Conservation (phyloP, 1,140 invertebrate genomes). For the Archivesica marissinica region DNA sequence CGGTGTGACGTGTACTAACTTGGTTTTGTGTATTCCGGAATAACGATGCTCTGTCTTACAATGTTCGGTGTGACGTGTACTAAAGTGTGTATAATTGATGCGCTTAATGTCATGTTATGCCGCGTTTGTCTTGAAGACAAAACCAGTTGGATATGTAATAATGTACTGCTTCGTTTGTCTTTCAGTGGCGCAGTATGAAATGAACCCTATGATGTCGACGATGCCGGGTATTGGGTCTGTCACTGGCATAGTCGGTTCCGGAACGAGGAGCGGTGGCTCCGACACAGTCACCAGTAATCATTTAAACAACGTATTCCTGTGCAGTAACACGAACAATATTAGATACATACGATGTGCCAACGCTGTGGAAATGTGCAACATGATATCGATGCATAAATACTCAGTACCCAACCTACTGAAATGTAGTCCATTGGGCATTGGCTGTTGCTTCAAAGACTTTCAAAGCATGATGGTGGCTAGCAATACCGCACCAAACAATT, state of each 20-base stretch:
- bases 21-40: too few relatives aligned
- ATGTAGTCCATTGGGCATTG: slow-evolving; percentile 65
- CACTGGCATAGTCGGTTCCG: neutral
- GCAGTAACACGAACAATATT: slow-evolving; percentile 63
- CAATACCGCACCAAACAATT: neutral
- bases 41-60: too few relatives aligned
- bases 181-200: slow-evolving; percentile 7
- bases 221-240: neutral
- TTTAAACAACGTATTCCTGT: slow-evolving; percentile 57
- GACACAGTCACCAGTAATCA: neutral
- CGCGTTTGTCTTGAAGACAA: neutral
- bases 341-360: slow-evolving; percentile 60
- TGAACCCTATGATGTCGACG: neutral
- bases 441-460: slow-evolving; percentile 66
- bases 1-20: too few relatives aligned
- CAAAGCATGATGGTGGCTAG: slow-evolving; percentile 17
- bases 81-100: too few relatives aligned
- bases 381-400: slow-evolving; percentile 62
- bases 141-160: neutral
- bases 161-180: neutral
- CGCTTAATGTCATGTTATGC: too few relatives aligned
- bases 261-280: neutral
- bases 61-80: too few relatives aligned
- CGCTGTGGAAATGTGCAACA: slow-evolving; percentile 41
- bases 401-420: slow-evolving; percentile 62